Evolutionary conservation across 2,797 vertebrate species (phyloP), one percentile per base, ranked within the genome.

Genomic region (Crax fasciolata): DNA sequence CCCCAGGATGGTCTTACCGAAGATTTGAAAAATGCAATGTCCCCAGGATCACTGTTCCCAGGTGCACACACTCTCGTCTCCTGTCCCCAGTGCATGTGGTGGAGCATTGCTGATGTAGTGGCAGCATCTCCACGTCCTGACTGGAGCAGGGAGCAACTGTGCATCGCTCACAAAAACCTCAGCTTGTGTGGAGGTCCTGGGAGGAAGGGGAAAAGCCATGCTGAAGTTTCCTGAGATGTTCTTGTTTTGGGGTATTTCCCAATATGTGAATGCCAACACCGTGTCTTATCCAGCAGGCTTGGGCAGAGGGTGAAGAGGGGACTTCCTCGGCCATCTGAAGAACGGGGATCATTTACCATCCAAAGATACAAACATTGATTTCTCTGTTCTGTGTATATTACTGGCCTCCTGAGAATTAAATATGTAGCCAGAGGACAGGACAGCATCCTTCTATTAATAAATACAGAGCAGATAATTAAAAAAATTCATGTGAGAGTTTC

Each of bases 191-290:
- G 39, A 38, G 9, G 6, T 44, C 41, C 41, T 44, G 41, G 62
- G 18, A 18, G 54, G 28, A 55, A 38, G 55, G 24, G 10, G 13
- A 74, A n/a, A 48, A 74, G 13, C n/a, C 17, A 25, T 32, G n/a
- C 25, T 21, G 55, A 13, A 7, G 5, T 38, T 21, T 38, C n/a
- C 57, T 55, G 15, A 74, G 13, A 9, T 28, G 8, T 46, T 21
- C 21, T 38, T 74, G 21, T 46, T 35, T 48, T 32, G 20, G 55
- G 55, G 58, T 48, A 14, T 25, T 35, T 39, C 13, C 48, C 4
- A 11, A 32, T 43, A 49, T 0, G 1, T 21, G 49, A 65, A 58
- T 1, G 3, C 20, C 4, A 3, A 35, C n/a, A 19, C 41, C 81
- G 61, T 23, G 25, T 54, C 65, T 78, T 51, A 65, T 46, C 13